Percentiles rank a stretch among this genome's conserved stretches.
phyloP scores from a whole-genome alignment of 2,113 vertebrate genomes.

The Elgaria multicarinata region DNA sequence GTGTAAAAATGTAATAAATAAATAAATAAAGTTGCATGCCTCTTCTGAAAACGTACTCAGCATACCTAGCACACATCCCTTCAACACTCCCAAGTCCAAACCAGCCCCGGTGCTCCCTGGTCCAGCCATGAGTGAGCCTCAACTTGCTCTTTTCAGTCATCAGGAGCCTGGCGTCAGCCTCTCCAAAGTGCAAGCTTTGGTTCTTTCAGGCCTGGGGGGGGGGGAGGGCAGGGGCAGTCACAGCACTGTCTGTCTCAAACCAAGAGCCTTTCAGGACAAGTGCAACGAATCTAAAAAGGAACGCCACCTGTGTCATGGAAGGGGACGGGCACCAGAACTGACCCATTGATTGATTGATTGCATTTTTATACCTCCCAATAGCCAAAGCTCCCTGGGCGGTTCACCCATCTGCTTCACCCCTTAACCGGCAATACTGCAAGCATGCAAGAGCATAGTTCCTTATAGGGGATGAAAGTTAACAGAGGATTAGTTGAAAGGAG shows the following conservation, averaged over 20 bases:
- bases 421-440: background rate
- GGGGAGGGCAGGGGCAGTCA: too few relatives aligned
- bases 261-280: background rate
- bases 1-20: too few relatives aligned
- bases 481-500: too few relatives aligned
- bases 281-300: background rate
- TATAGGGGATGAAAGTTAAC: too few relatives aligned
- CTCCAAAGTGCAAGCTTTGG: too few relatives aligned
- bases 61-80: background rate
- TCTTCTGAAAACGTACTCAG: background rate
- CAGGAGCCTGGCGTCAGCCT: background rate
- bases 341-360: too few relatives aligned
- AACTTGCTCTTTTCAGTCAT: background rate
- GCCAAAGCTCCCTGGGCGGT: too few relatives aligned
- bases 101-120: too few relatives aligned
- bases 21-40: too few relatives aligned
- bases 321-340: background rate
- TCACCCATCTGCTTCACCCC: background rate
- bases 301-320: too few relatives aligned
- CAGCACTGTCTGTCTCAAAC: background rate
- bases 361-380: too few relatives aligned
- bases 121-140: background rate
- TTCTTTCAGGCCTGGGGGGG: background rate
- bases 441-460: too few relatives aligned
- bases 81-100: background rate